These are phyloP conservation scores for Drosophila neotestacea DNA, from an alignment of 2,888 invertebrate genomes.

Conservation along the genomic window DNA sequence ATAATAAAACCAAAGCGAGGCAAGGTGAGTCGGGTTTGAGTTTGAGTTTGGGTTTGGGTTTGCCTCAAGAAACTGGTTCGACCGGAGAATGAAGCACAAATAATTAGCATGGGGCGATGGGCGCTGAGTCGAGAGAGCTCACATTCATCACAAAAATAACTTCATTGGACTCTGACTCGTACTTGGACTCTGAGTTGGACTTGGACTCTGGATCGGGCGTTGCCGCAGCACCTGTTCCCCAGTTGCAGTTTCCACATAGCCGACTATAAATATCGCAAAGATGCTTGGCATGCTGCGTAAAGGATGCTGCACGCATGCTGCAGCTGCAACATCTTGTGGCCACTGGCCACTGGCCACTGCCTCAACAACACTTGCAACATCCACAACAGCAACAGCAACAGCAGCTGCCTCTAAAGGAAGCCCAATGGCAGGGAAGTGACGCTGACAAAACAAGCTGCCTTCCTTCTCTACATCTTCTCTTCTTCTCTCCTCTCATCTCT, in stretches of 20 bases:
- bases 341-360: conserved; percentile 21
- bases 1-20: conserved; percentile 61
- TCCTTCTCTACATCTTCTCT: conserved; percentile 8
- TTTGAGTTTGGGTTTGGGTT: conserved; percentile 1
- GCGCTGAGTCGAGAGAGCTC: conserved; percentile 48
- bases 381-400: conserved; percentile 36
- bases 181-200: conserved; percentile 11
- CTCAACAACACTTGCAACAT: conserved; percentile 33
- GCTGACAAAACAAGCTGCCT: conserved; percentile 75
- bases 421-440: conserved; percentile 75
- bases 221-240: conserved; percentile 73
- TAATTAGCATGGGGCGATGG: conserved; percentile 66
- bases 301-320: conserved; percentile 75
- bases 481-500: too few species aligned
- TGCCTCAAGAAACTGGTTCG: conserved; percentile 62
- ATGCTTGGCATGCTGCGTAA: conserved; percentile 79
- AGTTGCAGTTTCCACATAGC: conserved; percentile 37
- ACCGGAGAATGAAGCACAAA: conserved; percentile 37
- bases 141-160: conserved; percentile 72
- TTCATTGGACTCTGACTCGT: conserved; percentile 54
- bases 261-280: conserved; percentile 78
- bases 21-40: neutral
- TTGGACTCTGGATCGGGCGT: conserved; percentile 58
- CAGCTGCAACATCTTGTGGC: conserved; percentile 76
- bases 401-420: conserved; percentile 71